These are phyloP conservation scores for Coendou prehensilis DNA, from an alignment of 2,797 vertebrate genomes.

Conservation along the genomic window DNA sequence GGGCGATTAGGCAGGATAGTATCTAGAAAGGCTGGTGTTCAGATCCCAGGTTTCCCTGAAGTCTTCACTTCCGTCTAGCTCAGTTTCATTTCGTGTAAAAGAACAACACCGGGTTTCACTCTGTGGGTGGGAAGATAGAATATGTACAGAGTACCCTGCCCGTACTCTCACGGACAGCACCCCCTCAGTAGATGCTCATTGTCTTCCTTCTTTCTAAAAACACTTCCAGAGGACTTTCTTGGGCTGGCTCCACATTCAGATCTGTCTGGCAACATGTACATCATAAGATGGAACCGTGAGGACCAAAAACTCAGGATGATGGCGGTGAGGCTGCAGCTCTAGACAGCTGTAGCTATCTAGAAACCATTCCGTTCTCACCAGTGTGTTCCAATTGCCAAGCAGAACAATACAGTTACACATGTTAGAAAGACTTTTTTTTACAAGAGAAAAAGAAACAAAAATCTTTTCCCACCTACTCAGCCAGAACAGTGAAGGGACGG, in stretches of 20 bases:
- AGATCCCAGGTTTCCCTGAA: neutral
- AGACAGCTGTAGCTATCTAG: neutral
- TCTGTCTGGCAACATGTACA: neutral
- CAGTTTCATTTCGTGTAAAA: neutral
- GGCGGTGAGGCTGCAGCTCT: neutral
- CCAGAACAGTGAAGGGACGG: neutral
- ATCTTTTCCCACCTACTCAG: neutral
- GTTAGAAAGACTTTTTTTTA: neutral
- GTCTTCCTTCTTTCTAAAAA: constrained; percentile 33
- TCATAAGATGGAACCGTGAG: neutral
- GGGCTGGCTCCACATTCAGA: neutral
- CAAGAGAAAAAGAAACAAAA: neutral
- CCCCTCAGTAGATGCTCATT: neutral
- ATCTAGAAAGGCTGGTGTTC: neutral
- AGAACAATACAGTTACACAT: neutral
- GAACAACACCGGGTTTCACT: neutral
- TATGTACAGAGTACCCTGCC: fast-evolving
- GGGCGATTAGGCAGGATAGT: neutral
- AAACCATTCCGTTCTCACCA: neutral
- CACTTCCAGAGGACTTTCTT: neutral
- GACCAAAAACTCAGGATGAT: neutral
- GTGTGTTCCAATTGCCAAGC: neutral
- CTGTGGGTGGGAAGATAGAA: no score
- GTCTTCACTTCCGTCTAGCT: neutral
- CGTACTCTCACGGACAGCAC: neutral